Evolutionary conservation across 2,113 vertebrate genomes (phyloP), one percentile per base, ranked within the genome.

Genomic region (Gymnorhina tibicen): DNA sequence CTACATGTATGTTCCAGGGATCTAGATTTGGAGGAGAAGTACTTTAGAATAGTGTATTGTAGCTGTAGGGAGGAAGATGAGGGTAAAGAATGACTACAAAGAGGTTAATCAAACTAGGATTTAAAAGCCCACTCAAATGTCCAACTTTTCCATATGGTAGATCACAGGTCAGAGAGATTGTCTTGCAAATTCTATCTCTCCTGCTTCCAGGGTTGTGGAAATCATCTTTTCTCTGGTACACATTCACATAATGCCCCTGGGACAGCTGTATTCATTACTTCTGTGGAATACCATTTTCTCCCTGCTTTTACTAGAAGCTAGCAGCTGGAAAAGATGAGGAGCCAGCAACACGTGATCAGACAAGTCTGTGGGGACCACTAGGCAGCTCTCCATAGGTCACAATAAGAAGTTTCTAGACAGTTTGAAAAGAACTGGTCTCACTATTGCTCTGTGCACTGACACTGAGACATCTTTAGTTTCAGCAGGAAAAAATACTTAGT

Each of bases 301-400:
- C 24, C 32, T 49, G 35, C 88, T 93, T 95, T 92, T 85, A 89
- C 82, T 89, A 78, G 87, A 91, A 93, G 16, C 44, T 78, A 91
- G 72, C 76, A 95, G 64, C 93, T 94, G 91, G 88, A 93, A 93
- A 92, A 72, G 75, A 89, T 88, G 83, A 91, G 68, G 26, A 92
- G 41, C 49, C 69, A 87, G 73, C 22, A 93, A 37, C 75, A 91
- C 3, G 19, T 62, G 91, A 81, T 74, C 74, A 67, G 47, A 69
- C 1, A 16, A 52, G 39, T 35, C 76, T 89, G 24, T 56, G 39
- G 76, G 44, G 93, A 95, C 74, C 41, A 60, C 41, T 60, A 82
- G 47, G 73, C 83, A 94, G 83, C 44, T 88, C 79, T 87, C 79
- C 32, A 59, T 16, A 84, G 68, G 78, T 52, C 1, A 1, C 22